A percentile compares a stretch with the other conserved stretches of the same genome.
Conservation (phyloP, 1,140 invertebrate species). For the Aculops lycopersici region DNA sequence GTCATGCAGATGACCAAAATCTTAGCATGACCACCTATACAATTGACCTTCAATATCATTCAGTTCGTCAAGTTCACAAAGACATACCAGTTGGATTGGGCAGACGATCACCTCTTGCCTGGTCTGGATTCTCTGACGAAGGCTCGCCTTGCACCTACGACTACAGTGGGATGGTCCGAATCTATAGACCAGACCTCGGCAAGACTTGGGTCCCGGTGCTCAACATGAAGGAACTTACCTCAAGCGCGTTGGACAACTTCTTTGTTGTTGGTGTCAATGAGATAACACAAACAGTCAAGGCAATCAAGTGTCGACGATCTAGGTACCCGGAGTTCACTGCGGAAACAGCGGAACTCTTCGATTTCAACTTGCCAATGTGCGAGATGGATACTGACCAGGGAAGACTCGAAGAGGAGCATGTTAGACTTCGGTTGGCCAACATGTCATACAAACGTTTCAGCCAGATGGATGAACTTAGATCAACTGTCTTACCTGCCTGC, state of each 20-base stretch:
- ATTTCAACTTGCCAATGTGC: background rate
- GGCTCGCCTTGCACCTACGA: slow-evolving; percentile 24
- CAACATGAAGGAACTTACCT: slow-evolving; percentile 15
- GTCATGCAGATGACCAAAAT: slow-evolving; percentile 14
- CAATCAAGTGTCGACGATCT: slow-evolving; percentile 51
- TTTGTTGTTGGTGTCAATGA: slow-evolving; percentile 47
- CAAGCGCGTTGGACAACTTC: slow-evolving; percentile 38
- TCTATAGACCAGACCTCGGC: slow-evolving; percentile 6
- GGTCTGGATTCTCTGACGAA: slow-evolving; percentile 49
- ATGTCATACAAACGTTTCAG: background rate
- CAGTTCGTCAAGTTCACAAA: slow-evolving; percentile 4
- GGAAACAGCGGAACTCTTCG: background rate
- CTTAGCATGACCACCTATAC: slow-evolving; percentile 1
- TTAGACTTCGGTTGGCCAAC: background rate
- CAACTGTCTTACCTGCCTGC: background rate
- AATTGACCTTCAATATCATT: background rate
- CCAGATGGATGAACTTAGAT: background rate
- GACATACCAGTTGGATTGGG: slow-evolving; percentile 28
- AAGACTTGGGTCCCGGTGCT: slow-evolving; percentile 7
- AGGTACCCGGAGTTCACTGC: slow-evolving; percentile 31
- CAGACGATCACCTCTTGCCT: slow-evolving; percentile 29
- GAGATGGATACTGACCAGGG: background rate
- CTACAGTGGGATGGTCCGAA: slow-evolving; percentile 25
- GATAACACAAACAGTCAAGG: slow-evolving; percentile 31
- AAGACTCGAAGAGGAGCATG: background rate